These are phyloP conservation scores for Mormyrus hasselquistii DNA, from an alignment of 2,797 vertebrate species.

Conservation along the genomic window DNA sequence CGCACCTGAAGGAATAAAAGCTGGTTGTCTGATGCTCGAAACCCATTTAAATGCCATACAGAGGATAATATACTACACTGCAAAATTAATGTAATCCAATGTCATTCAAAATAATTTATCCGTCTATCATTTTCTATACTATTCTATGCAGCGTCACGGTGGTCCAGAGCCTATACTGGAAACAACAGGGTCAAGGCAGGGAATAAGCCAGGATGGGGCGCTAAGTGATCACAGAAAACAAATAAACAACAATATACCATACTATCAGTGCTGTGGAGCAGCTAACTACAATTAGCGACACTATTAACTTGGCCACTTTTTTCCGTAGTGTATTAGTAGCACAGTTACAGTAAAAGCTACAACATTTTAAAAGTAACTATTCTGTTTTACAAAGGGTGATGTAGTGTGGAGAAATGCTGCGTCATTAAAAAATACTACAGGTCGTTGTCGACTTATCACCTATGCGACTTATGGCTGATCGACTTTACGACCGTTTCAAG, in stretches of 20 bases:
- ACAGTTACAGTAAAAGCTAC: not conserved
- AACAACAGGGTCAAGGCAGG: not conserved
- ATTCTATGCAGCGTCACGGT: not conserved
- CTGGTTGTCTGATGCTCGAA: not conserved
- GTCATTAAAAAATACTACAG: not conserved
- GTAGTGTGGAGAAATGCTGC: not conserved
- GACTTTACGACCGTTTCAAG: too few species aligned
- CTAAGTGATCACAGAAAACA: not conserved
- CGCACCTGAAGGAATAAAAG: conserved; percentile 67
- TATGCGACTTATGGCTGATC: not conserved
- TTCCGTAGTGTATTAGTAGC: not conserved
- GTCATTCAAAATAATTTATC: not conserved
- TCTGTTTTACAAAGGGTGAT: not conserved
- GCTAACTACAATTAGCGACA: not conserved
- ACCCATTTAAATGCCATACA: not conserved
- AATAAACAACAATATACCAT: not conserved
- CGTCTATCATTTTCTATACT: not conserved
- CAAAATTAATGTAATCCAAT: not conserved
- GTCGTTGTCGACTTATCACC: not conserved
- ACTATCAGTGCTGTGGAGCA: not conserved
- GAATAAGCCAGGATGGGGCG: not conserved
- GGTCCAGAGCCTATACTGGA: not conserved
- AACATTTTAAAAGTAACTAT: not conserved
- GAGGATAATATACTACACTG: not conserved
- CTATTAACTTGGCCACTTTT: not conserved